Percentiles rank a stretch among this genome's conserved stretches.
phyloP scores from a whole-genome alignment of 2,888 invertebrate genomes.

The Cryptocephalus primarius region DNA sequence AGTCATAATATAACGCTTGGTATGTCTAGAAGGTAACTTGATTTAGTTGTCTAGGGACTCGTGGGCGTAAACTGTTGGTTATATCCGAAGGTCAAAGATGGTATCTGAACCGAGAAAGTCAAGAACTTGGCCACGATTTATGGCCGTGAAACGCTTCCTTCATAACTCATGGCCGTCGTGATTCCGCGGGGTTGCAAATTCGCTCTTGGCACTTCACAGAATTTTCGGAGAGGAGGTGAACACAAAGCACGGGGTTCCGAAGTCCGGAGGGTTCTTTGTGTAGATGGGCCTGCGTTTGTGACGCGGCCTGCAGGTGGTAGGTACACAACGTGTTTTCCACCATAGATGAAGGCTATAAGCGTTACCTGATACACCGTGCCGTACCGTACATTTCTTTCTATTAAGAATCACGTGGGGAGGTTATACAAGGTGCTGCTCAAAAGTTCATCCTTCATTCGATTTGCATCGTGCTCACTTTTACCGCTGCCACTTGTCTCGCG shows the following conservation, averaged over 20 bases:
- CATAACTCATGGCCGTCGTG: slow-evolving; percentile 30
- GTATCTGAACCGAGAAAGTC: slow-evolving; percentile 21
- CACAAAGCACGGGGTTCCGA: background rate
- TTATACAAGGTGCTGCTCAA: too few relatives aligned
- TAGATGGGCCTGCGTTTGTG: too few relatives aligned
- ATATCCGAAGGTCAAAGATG: slow-evolving; percentile 20
- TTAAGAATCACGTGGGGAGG: too few relatives aligned
- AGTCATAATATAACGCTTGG: slow-evolving; percentile 12
- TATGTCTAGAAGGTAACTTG: slow-evolving; percentile 27
- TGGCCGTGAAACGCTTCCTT: slow-evolving; percentile 34
- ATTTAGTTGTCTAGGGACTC: slow-evolving; percentile 39
- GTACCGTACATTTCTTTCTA: too few relatives aligned
- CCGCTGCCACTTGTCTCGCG: too few relatives aligned
- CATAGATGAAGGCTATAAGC: too few relatives aligned
- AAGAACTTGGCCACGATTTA: slow-evolving; percentile 34
- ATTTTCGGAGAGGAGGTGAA: slow-evolving; percentile 3
- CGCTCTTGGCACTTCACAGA: slow-evolving; percentile 3
- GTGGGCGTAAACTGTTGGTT: slow-evolving; percentile 38
- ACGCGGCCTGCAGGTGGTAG: too few relatives aligned
- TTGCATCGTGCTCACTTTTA: too few relatives aligned
- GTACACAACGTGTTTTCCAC: too few relatives aligned
- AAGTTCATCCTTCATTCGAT: too few relatives aligned
- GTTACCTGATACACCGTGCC: too few relatives aligned
- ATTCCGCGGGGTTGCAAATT: slow-evolving; percentile 24
- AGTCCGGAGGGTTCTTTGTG: too few relatives aligned